Base-by-base conservation (phyloP, 2,797 vertebrate genomes). In the Pseudomugil tenellus region DNA sequence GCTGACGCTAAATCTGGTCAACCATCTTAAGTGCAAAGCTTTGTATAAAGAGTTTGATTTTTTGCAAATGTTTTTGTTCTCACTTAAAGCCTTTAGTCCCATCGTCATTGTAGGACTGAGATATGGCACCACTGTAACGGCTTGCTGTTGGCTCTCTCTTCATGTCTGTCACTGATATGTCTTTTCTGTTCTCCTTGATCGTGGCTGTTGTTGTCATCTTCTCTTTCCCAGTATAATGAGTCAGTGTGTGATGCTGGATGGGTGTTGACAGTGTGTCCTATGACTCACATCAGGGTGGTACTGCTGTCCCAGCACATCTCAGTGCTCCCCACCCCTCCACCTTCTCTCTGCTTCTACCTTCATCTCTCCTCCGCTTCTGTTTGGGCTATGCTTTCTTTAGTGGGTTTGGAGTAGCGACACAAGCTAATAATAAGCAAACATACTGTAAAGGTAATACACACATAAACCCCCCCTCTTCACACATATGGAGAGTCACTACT, bases 231-330 rank as follows among this genome's bases (percentile, higher is more conserved):
- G 87, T 56, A 25, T 89, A 90, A 89, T 91, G 85, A 91, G 85
- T 91, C 85, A 87, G 84, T 84, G 81, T 87, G 79, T 86, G 85
- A 88, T 86, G 89, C 77, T 75, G 77, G 87, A 89, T 86, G 87
- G 70, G 83, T 90, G 86, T 84, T 89, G 89, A 91, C 88, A 87
- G 80, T 64, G 74, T 83, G 83, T 87, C 84, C 87, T 81, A 63
- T 90, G 87, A 90, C 77, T 89, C 89, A 87, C 84, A 54, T 83
- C 26, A 41, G 84, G 75, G 72, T 86, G 85, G 83, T 83, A 79
- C 80, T 87, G 85, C 88, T 87, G 83, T 87, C 76, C 89, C 82
- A 80, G 86, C 87, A 87, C 65, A 87, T 89, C 54, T 81, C 72
- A 56, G 41, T 71, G 35, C 63, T 21, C 26, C 37, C 41, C 63